These are phyloP conservation scores for Ophion ellenae DNA, from an alignment of 2,888 invertebrate genomes.

Conservation along the genomic window DNA sequence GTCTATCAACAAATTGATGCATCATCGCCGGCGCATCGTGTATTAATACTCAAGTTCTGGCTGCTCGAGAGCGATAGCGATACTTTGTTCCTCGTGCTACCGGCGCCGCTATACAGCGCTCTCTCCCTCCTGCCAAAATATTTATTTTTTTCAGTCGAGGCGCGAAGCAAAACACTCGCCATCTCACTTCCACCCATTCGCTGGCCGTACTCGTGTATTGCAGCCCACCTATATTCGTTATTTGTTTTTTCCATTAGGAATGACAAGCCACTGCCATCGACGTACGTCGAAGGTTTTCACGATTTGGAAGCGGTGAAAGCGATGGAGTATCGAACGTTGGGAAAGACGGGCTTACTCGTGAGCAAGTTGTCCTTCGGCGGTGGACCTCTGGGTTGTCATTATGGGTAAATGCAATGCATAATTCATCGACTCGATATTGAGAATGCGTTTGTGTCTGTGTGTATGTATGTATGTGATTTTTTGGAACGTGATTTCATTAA, in stretches of 20 bases:
- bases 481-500: too few species aligned
- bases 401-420: slow-evolving; percentile 86
- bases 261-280: slow-evolving; percentile 84
- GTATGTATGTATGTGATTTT: neutral
- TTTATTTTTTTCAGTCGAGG: too few species aligned
- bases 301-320: slow-evolving; percentile 85
- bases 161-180: too few species aligned
- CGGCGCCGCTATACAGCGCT: too few species aligned
- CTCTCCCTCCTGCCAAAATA: too few species aligned
- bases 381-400: slow-evolving; percentile 89
- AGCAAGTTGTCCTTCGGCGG: slow-evolving; percentile 91
- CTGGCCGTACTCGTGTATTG: too few species aligned
- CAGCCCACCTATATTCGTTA: neutral
- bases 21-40: too few species aligned
- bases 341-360: slow-evolving; percentile 89
- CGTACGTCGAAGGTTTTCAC: slow-evolving; percentile 88
- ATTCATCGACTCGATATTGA: neutral
- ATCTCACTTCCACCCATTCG: too few species aligned
- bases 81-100: too few species aligned
- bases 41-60: too few species aligned
- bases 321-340: slow-evolving; percentile 91
- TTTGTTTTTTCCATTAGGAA: slow-evolving; percentile 49
- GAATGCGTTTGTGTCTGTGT: neutral
- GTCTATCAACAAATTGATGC: too few species aligned
- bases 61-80: too few species aligned